Conservation (phyloP, 92 coral and sea anemone genomes). For the Galaxea fascicularis region DNA sequence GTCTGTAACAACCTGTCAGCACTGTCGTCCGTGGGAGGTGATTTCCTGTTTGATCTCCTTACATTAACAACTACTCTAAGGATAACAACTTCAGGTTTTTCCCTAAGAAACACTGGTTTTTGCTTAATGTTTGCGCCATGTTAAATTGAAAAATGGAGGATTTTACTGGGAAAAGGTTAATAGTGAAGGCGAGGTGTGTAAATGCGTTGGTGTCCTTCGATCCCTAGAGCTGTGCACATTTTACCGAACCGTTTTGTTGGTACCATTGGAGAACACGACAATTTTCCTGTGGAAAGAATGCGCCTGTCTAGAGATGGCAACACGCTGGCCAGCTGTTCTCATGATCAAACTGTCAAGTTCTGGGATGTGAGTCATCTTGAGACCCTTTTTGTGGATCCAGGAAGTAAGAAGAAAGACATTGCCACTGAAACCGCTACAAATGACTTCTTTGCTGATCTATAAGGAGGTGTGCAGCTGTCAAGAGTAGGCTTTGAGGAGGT, state of each 20-base stretch:
- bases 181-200: too few species aligned
- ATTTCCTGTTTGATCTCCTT: too few species aligned
- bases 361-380: conserved; percentile 92
- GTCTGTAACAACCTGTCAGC: too few species aligned
- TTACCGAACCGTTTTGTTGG: conserved; percentile 93
- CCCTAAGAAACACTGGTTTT: too few species aligned
- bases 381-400: conserved; percentile 63
- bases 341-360: conserved; percentile 92
- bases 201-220: neutral
- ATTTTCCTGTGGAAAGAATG: conserved; percentile 95
- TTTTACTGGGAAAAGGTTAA: too few species aligned
- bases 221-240: conserved; percentile 89
- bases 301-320: conserved; percentile 86
- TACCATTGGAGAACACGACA: conserved; percentile 93
- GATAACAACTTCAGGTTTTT: too few species aligned
- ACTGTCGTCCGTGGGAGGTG: too few species aligned
- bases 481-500: neutral
- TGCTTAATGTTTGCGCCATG: too few species aligned
- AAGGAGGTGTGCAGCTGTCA: neutral
- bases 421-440: conserved; percentile 53
- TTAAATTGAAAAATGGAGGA: too few species aligned
- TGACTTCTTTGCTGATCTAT: conserved; percentile 89
- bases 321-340: conserved; percentile 94
- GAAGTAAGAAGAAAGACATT: conserved; percentile 55
- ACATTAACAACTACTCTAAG: too few species aligned